A percentile compares a stretch with the other conserved stretches of the same genome.
Evolutionary conservation across 1,140 invertebrate species (phyloP).

Genomic region (Branchinecta lynchi): DNA sequence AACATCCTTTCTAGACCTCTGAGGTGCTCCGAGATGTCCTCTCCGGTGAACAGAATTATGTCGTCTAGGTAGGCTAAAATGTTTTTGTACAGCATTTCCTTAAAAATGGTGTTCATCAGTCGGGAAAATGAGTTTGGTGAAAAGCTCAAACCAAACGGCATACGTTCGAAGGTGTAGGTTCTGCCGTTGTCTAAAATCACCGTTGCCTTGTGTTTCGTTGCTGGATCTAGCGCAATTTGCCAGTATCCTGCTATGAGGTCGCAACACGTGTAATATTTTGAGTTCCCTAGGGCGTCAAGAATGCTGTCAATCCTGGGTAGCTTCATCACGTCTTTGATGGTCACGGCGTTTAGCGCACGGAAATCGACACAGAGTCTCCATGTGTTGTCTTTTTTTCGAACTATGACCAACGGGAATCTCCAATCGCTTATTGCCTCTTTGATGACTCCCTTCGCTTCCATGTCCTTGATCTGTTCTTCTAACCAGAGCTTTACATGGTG

Average conservation of each 20-base stretch:
- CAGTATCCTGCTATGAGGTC: conserved; percentile 21
- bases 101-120: background rate
- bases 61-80: background rate
- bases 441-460: conserved; percentile 17
- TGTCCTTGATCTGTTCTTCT: conserved; percentile 13
- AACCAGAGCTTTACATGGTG: too few species aligned
- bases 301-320: conserved; percentile 31
- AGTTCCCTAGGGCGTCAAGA: conserved; percentile 26
- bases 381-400: conserved; percentile 25
- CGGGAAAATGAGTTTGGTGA: background rate
- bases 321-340: conserved; percentile 30
- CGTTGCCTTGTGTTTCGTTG: conserved; percentile 5
- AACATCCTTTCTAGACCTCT: background rate
- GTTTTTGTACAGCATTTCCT: background rate
- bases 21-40: background rate
- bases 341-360: conserved; percentile 33
- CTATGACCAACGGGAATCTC: conserved; percentile 16
- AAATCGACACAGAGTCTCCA: conserved; percentile 34
- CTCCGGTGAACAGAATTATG: background rate
- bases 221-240: background rate
- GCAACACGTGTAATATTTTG: conserved; percentile 26
- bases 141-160: background rate
- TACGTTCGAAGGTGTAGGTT: background rate
- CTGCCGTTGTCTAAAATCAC: background rate
- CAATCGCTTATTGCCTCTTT: conserved; percentile 12